Base-by-base conservation (phyloP, 1,140 invertebrate species). In the Drosophila nigromelanica region DNA sequence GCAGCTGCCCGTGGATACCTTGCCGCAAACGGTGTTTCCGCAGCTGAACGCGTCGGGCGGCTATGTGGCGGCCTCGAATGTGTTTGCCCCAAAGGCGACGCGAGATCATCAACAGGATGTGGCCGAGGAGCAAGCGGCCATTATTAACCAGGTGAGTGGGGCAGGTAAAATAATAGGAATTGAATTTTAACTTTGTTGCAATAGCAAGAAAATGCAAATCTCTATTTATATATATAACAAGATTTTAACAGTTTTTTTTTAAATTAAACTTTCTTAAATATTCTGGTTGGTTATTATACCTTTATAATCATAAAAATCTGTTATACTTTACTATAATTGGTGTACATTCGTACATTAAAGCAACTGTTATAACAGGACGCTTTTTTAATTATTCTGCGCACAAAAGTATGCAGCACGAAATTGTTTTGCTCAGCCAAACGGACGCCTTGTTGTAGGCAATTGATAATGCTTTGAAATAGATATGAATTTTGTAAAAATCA, bases 1-100 rank as follows among this genome's bases (percentile, higher is more conserved):
- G 27, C 83, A 86, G 51, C 45, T 90, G 47, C 92, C 92, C 2
- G 73, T 92, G 42, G 80, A 92, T 39, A 80, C 90, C 12, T 76
- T 92, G 63, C 92, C 92, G 14, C 90, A 92, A 67, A 92, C 92
- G 40, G 91, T 92, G 63, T 92, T 92, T 76, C 92, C 92, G 27
- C 81, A 91, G 66, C 54, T 92, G n/a, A 92, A 91, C 48, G 61
- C 78, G 3, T 90, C 91, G 5, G 91, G 90, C 14, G 90, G 91
- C 4, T 91, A 92, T 75, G 86, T 90, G 45, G 42, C 73, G 12
- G 77, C 83, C 0, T 30, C 76, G 30, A 39, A 47, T 54, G 55
- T 92, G 45, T 87, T 87, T 27, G 60, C 76, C 5, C 90, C 91
- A 15, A 92, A 92, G 59, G 82, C 91, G 39, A 92, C 91, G n/a